Evolutionary conservation across 2,797 vertebrate species (phyloP).

Genomic region (Brachymystax lenok): DNA sequence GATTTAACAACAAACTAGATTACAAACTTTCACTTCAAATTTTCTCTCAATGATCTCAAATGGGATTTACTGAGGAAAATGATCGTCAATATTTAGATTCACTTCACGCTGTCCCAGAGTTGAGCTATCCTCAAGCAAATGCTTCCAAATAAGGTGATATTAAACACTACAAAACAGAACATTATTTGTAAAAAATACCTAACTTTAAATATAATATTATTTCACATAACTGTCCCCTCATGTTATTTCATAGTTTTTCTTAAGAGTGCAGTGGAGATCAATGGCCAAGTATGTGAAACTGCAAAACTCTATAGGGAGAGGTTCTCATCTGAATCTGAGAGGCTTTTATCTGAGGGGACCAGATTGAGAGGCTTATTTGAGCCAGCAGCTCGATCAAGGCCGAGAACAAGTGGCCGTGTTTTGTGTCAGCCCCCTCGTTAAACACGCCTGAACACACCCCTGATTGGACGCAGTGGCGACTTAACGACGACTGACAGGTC

Average conservation of each 20-base stretch:
- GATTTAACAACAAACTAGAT: slow-evolving; percentile 19
- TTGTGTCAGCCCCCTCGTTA: slow-evolving; percentile 70
- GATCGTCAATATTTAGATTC: background rate
- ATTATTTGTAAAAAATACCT: background rate
- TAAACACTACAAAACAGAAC: background rate
- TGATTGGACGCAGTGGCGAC: slow-evolving; percentile 71
- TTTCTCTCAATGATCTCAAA: background rate
- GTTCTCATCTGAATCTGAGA: slow-evolving; percentile 3
- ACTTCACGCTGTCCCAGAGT: background rate
- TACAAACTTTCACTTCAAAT: slow-evolving; percentile 21
- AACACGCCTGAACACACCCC: slow-evolving; percentile 72
- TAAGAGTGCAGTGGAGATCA: background rate
- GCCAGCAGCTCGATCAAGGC: slow-evolving; percentile 62
- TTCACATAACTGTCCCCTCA: background rate
- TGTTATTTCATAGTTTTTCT: background rate
- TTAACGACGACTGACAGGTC: slow-evolving; percentile 80
- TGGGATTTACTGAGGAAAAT: background rate
- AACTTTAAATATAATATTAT: background rate
- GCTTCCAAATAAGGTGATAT: background rate
- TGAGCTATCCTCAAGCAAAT: background rate
- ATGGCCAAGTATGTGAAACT: background rate
- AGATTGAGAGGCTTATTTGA: slow-evolving; percentile 30
- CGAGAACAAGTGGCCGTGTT: slow-evolving; percentile 79
- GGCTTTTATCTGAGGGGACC: background rate
- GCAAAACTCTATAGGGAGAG: slow-evolving; percentile 9